These are phyloP conservation scores for Chrysogorgia sp. DNA, from an alignment of 92 coral and sea anemone genomes.

Conservation along the genomic window DNA sequence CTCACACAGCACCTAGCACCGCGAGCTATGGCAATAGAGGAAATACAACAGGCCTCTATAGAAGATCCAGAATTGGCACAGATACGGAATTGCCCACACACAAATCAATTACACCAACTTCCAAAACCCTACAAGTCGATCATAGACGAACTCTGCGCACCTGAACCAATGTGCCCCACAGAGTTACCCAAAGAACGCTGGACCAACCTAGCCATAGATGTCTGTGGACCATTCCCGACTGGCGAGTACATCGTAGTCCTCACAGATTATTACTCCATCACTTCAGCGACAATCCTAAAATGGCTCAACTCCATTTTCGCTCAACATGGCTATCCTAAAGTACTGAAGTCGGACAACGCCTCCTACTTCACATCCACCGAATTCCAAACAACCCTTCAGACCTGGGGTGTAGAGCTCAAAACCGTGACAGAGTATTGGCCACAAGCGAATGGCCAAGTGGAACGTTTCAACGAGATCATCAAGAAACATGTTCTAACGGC, in stretches of 20 bases:
- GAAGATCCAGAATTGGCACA: slow-evolving; percentile 48
- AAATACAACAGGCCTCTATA: slow-evolving; percentile 38
- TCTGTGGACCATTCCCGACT: slow-evolving; percentile 70
- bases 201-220: slow-evolving; percentile 56
- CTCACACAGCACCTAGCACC: slow-evolving; percentile 45
- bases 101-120: slow-evolving; percentile 30
- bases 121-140: slow-evolving; percentile 33
- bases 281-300: slow-evolving; percentile 44
- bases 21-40: slow-evolving; percentile 53
- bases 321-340: slow-evolving; percentile 32
- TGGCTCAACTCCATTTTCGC: slow-evolving; percentile 57
- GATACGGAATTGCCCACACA: slow-evolving; percentile 14
- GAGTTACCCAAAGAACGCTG: slow-evolving; percentile 55
- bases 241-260: slow-evolving; percentile 61
- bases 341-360: slow-evolving; percentile 44
- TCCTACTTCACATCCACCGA: slow-evolving; percentile 42
- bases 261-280: slow-evolving; percentile 57
- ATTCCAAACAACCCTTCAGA: not conserved
- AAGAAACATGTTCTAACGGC: slow-evolving; percentile 12
- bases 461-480: slow-evolving; percentile 45
- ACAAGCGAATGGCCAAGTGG: slow-evolving; percentile 64
- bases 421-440: slow-evolving; percentile 56
- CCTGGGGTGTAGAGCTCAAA: slow-evolving; percentile 37
- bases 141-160: slow-evolving; percentile 54
- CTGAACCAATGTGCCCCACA: slow-evolving; percentile 61